Base-by-base conservation (phyloP, 2,888 invertebrate genomes). In the Xestia sexstrigata region DNA sequence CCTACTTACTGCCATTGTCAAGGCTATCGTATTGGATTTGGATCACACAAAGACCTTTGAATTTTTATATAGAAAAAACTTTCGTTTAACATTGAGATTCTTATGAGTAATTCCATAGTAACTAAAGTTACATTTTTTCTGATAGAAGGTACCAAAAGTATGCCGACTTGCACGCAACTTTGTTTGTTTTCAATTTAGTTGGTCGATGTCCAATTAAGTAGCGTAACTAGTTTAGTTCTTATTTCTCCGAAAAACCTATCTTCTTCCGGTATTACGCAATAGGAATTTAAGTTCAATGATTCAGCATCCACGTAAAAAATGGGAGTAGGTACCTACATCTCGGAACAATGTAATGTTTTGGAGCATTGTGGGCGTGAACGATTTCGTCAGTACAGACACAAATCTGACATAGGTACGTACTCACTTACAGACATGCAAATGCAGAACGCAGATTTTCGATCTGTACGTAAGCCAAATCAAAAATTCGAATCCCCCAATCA, bases 21-120 rank as follows among this genome's bases (percentile, higher is more conserved):
- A 82, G 87, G 87, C 52, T 42, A 75, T 67, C 6, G 39, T 73
- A 73, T 72, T 74, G 69, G 68, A 45, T 70, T 74, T 75, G 65
- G 70, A 39, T 69, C 49, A 76, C 76, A 72, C 76, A 74, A 82
- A 82, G 67, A 72, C 76, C 74, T 75, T 71, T 69, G 35, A 49
- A 69, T 66, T 74, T 62, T 67, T 47, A 26, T 49, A 26, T 35
- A 39, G 30, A 74, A 83, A 79, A 82, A 65, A 35, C 60, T 74
- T 76, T 76, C 60, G 35, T 55, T 73, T 73, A 68, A 13, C 83
- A 84, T 84, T 83, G 84, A 84, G 60, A 84, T 81, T 81, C 63
- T 55, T 73, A n/a, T 66, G 55, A 75, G 62, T 55, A 77, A 67
- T 75, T 84, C 23, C 68, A 62, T 62, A 26, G 45, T 68, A 49